Base-by-base conservation (phyloP, 2,888 invertebrate genomes). In the Stenodema calcarata region DNA sequence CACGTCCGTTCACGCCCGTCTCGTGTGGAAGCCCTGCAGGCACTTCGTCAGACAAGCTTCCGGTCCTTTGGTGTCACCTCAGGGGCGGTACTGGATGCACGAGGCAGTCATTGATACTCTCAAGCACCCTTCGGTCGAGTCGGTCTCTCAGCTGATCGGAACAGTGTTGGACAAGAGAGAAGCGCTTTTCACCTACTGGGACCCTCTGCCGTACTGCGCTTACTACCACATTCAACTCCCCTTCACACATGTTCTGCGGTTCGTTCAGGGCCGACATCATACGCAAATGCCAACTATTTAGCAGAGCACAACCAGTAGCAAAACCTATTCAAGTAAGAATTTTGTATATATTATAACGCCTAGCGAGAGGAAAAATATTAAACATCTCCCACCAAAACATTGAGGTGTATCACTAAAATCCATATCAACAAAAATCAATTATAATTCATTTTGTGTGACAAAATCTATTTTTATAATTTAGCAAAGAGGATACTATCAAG, bases 171-270 rank as follows among this genome's bases (percentile, higher is more conserved):
- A 96, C 90, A 95, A 95, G 89, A 93, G 95, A 62, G 96, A 96
- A 90, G 96, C 95, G 0, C 92, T 96, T 0, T 96, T 96, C 90
- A 93, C 94, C 6, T 95, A 95, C 90, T 96, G 96, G 96, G 96
- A 96, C 90, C 96, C 96, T 6, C 90, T 96, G 89, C 96, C 96
- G 0, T 96, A 96, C 90, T 96, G 96, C 90, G 96, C 95, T 1
- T 96, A 96, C 90, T 96, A 96, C 91, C 96, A 96, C 90, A 94
- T 96, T 89, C 95, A 96, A 90, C 91, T 95, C 89, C 96, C 96
- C 0, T 92, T 95, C 89, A 92, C 92, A 87, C 93, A 93, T 88
- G 92, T 94, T 41, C 91, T 93, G 89, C 92, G 92, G 69, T 93
- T 93, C 90, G 91, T 94, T 1, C 84, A 82, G 62, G 89, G 89